Conservation (phyloP, 2,797 vertebrate genomes). For the Megalops cyprinoides region DNA sequence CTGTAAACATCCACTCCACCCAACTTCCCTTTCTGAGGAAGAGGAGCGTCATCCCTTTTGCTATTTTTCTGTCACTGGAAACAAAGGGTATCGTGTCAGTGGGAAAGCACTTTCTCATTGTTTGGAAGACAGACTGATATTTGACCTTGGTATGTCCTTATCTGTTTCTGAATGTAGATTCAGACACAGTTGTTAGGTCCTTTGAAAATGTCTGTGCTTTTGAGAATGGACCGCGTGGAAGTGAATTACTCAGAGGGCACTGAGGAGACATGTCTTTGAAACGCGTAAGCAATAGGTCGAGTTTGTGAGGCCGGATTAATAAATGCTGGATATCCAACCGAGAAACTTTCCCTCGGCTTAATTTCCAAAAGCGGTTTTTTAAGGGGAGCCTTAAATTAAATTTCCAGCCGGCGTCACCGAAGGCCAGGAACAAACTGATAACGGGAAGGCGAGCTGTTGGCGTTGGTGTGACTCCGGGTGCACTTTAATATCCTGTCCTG, state of each 20-base stretch:
- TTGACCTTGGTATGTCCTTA: not conserved
- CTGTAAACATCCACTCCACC: slow-evolving; percentile 37
- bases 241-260: not conserved
- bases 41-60: not conserved
- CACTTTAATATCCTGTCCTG: slow-evolving; percentile 13
- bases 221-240: not conserved
- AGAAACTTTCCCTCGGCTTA: not conserved
- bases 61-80: too few relatives aligned
- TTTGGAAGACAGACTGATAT: not conserved
- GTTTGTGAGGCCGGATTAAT: not conserved
- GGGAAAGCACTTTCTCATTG: too few relatives aligned
- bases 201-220: too few relatives aligned
- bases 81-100: too few relatives aligned
- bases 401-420: not conserved
- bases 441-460: not conserved
- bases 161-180: not conserved
- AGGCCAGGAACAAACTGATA: not conserved
- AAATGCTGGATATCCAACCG: not conserved
- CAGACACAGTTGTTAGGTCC: not conserved
- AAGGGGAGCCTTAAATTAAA: not conserved
- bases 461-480: not conserved
- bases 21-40: not conserved
- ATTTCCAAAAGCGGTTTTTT: not conserved
- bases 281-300: not conserved
- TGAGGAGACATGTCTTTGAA: not conserved